These are phyloP conservation scores for Oscheius sp. DNA, from an alignment of 2,888 invertebrate genomes.

Conservation along the genomic window DNA sequence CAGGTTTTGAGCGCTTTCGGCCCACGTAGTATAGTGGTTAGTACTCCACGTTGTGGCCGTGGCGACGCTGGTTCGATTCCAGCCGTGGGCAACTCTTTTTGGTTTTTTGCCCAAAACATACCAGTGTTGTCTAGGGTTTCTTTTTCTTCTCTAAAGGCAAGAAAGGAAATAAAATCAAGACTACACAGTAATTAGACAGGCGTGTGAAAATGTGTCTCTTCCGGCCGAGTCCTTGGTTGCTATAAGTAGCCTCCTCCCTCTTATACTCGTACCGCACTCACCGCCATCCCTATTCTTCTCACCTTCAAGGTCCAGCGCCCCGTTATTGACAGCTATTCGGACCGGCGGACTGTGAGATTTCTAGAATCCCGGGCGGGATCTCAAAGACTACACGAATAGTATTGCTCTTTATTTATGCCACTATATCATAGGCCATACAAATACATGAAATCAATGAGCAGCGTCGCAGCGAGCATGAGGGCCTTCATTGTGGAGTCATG, in stretches of 20 bases:
- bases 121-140: background rate
- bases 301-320: background rate
- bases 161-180: background rate
- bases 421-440: too few relatives aligned
- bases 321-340: too few relatives aligned
- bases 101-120: background rate
- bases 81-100: conserved; percentile 1
- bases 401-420: too few relatives aligned
- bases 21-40: conserved; percentile 64
- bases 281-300: conserved; percentile 14
- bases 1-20: background rate
- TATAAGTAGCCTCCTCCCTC: conserved; percentile 23
- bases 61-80: conserved; percentile 48
- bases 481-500: too few relatives aligned
- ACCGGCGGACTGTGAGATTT: too few relatives aligned
- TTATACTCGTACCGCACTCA: conserved; percentile 2
- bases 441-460: too few relatives aligned
- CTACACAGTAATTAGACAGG: too few relatives aligned
- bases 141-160: background rate
- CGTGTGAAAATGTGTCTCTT: conserved; percentile 13
- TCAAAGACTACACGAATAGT: too few relatives aligned
- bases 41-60: conserved; percentile 68
- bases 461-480: too few relatives aligned
- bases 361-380: too few relatives aligned
- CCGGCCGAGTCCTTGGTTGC: conserved; percentile 30